Conservation (phyloP, 2,888 invertebrate genomes). For the Mythimna loreyi region DNA sequence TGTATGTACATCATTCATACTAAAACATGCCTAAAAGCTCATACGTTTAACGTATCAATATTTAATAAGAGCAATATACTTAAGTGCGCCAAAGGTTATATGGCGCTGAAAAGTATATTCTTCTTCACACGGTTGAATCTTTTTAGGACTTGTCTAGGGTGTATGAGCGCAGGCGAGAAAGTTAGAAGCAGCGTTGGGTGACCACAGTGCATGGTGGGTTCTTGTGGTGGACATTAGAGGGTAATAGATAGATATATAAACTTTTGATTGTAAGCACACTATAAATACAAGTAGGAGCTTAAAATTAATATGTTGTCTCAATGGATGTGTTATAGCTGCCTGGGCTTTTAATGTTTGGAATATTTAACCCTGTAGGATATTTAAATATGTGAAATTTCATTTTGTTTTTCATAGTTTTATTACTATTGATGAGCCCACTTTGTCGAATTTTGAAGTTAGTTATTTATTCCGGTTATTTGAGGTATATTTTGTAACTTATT, state of each 20-base stretch:
- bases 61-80: conserved; percentile 69
- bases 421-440: not conserved
- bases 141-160: conserved; percentile 17
- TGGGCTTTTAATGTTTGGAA: not conserved
- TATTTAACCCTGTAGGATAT: not conserved
- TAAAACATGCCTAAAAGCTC: conserved; percentile 50
- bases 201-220: not conserved
- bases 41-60: conserved; percentile 66
- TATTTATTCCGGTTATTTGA: not conserved
- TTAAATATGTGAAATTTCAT: not conserved
- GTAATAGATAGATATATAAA: too few relatives aligned
- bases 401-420: not conserved
- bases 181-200: too few relatives aligned
- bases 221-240: not conserved
- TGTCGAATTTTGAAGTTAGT: not conserved
- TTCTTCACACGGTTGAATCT: conserved; percentile 50
- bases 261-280: too few relatives aligned
- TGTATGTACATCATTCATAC: conserved; percentile 43
- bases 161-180: not conserved
- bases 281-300: too few relatives aligned
- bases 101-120: conserved; percentile 55
- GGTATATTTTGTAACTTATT: not conserved
- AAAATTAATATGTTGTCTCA: too few relatives aligned
- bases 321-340: not conserved
- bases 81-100: conserved; percentile 63